Evolutionary conservation across 2,888 invertebrate genomes (phyloP).

Genomic region (Drosophila austrosaltans): DNA sequence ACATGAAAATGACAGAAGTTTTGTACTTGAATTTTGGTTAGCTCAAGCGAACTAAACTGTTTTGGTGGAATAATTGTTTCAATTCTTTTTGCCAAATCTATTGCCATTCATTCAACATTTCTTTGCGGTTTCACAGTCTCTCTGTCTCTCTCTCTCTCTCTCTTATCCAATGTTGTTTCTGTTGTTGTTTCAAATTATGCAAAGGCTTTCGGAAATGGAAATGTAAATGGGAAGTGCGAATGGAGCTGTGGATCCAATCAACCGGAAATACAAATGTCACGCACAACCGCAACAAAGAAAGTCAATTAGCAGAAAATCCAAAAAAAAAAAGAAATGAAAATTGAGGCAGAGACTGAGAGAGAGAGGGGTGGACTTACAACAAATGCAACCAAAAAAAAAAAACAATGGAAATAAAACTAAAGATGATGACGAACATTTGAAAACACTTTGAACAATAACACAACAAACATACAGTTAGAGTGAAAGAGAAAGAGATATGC

Average conservation of each 20-base stretch:
- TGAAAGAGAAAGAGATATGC: not conserved
- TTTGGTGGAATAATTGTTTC: no score
- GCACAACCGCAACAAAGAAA: constrained; percentile 53
- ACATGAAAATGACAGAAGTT: no score
- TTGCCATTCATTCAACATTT: no score
- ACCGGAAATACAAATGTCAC: constrained; percentile 44
- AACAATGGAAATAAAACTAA: constrained; percentile 18
- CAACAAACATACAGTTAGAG: constrained; percentile 4
- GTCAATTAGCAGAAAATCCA: constrained; percentile 44
- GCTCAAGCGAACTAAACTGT: no score
- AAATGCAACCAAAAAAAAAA: not conserved
- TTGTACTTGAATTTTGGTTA: no score
- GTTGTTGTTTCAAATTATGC: constrained; percentile 43
- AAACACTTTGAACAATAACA: constrained; percentile 19
- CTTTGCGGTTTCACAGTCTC: not conserved
- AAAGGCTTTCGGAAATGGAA: constrained; percentile 41
- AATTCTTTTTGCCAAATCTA: no score
- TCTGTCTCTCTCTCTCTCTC: constrained; percentile 28
- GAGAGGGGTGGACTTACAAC: not conserved
- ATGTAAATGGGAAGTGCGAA: constrained; percentile 20
- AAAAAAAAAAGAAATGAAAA: constrained; percentile 9
- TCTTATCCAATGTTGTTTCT: constrained; percentile 29
- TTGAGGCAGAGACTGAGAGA: constrained; percentile 7
- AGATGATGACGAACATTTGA: constrained; percentile 1
- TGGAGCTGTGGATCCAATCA: constrained; percentile 27